Evolutionary conservation across 2,797 vertebrate genomes (phyloP), one percentile per base, ranked within the genome.

Genomic region (Catamblyrhynchus diadema): DNA sequence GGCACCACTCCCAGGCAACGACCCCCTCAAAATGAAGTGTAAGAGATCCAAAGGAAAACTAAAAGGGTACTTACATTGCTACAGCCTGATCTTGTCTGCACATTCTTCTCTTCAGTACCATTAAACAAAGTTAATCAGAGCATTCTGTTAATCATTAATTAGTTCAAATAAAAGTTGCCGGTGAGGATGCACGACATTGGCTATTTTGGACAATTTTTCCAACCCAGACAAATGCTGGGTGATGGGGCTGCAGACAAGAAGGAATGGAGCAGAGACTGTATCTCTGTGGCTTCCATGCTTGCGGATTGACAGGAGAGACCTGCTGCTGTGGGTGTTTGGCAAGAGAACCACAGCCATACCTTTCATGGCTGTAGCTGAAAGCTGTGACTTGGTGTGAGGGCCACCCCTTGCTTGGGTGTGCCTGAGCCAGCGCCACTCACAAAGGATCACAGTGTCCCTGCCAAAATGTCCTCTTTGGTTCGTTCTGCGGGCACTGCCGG

Each of bases 61-160:
- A 8, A 78, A 62, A 86, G 13, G 4, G 10, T 93, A 96, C 95
- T 96, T 75, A 97, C 95, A 67, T 35, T 42, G 41, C 5, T 79
- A 72, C 28, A 66, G 85, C 88, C 60, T 57, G 57, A 30, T 90
- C 69, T 89, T 56, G 24, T 39, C 41, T 42, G 30, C 16, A 80
- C 10, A 14, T 79, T 72, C 35, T 77, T 66, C 65, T 65, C 37
- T 64, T 90, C 56, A 50, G 41, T 89, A 66, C 33, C 56, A 72
- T 45, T 57, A 45, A 94, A 84, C 39, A 77, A 30, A 14, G 35
- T 48, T 75, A 81, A 75, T 28, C 73, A 79, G 60, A 62, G 5
- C 6, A 14, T 39, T 10, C 28, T 0, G 32, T 96, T 96, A 97
- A 96, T 94, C 70, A 97, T 96, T 96, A 86, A 66, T 86, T 56